Evolutionary conservation across 2,113 vertebrate species (phyloP).

Genomic region (Hyla sarda): DNA sequence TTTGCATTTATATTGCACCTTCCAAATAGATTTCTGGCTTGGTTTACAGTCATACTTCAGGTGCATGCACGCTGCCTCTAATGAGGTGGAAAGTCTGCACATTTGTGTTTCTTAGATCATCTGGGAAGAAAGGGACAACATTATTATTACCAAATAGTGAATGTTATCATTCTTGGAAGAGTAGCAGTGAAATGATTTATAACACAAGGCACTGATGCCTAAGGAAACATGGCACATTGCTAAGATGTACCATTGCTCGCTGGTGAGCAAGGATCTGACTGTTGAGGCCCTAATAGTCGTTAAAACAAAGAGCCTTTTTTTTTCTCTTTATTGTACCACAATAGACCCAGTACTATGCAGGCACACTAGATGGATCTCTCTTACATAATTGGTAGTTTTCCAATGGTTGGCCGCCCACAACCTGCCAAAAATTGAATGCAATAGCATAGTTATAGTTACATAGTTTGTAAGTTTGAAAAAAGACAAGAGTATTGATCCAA

Average conservation of each 20-base stretch:
- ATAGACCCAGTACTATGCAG: not conserved
- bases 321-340: not conserved
- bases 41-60: conserved; percentile 53
- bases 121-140: conserved; percentile 52
- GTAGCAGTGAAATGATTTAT: conserved; percentile 39
- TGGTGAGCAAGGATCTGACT: not conserved
- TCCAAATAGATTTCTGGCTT: conserved; percentile 52
- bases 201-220: not conserved
- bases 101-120: conserved; percentile 55
- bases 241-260: not conserved
- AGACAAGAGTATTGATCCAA: too few species aligned
- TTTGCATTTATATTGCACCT: conserved; percentile 60
- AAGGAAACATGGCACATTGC: not conserved
- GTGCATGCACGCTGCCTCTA: conserved; percentile 43
- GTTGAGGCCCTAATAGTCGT: not conserved
- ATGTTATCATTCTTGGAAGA: conserved; percentile 32
- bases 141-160: conserved; percentile 51
- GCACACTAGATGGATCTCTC: not conserved
- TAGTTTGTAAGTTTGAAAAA: too few species aligned
- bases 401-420: too few species aligned
- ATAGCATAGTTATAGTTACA: too few species aligned
- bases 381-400: too few species aligned
- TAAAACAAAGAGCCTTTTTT: not conserved
- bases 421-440: too few species aligned
- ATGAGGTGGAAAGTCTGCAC: conserved; percentile 55